Evolutionary conservation across 2,113 vertebrate genomes (phyloP).

Genomic region (Brachypteracias leptosomus): DNA sequence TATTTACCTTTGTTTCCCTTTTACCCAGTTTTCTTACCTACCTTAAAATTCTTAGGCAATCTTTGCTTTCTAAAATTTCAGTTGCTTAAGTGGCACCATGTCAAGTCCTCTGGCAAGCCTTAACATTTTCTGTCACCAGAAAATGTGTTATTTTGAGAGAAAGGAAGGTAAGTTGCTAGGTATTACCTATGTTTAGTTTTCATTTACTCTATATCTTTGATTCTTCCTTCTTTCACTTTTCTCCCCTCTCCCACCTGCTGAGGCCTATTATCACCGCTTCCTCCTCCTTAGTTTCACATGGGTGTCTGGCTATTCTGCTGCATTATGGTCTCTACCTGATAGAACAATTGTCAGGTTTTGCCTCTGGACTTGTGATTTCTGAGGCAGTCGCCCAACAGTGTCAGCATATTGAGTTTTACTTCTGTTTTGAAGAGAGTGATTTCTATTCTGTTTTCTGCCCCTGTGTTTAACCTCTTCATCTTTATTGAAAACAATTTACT

Average conservation of each 20-base stretch:
- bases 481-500: background rate
- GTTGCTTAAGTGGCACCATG: background rate
- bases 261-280: background rate
- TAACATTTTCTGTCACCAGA: background rate
- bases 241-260: background rate
- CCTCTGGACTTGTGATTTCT: background rate
- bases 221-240: background rate
- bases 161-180: background rate
- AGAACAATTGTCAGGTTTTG: background rate
- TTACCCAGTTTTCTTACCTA: background rate
- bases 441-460: background rate
- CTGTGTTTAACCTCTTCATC: background rate
- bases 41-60: background rate
- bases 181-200: background rate
- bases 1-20: background rate
- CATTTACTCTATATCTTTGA: background rate
- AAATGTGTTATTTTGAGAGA: background rate
- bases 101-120: background rate
- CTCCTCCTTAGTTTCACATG: background rate
- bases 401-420: background rate
- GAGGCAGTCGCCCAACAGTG: background rate
- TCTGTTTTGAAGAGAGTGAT: background rate
- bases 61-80: background rate
- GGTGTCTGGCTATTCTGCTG: background rate
- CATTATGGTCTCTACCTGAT: background rate